Evolutionary conservation across 2,113 vertebrate genomes (phyloP).

Genomic region (Nothoprocta pentlandii): DNA sequence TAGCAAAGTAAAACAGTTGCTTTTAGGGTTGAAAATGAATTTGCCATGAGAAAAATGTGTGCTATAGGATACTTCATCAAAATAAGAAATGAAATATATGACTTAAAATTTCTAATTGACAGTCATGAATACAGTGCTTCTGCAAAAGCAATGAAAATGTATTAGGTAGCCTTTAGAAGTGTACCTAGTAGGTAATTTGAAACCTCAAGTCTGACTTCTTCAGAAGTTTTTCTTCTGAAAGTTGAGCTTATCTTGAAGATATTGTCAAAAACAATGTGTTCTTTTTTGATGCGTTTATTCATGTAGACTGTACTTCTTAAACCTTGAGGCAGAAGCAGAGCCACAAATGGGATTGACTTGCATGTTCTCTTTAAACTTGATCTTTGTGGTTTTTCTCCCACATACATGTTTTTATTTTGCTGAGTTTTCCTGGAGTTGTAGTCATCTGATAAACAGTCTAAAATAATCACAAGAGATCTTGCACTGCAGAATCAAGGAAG

Average conservation of each 20-base stretch:
- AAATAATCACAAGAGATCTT: not conserved
- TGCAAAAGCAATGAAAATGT: not conserved
- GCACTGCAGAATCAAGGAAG: rapidly evolving
- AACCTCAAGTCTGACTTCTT: not conserved
- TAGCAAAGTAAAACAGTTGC: not conserved
- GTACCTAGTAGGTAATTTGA: not conserved
- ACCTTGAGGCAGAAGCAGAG: not conserved
- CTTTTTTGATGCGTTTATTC: not conserved
- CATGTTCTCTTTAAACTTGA: not conserved
- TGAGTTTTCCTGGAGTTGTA: not conserved
- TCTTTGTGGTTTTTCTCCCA: not conserved
- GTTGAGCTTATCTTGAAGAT: not conserved
- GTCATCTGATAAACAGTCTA: not conserved
- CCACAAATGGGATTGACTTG: not conserved
- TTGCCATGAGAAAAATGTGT: not conserved
- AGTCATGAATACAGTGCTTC: not conserved
- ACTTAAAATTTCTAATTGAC: not conserved
- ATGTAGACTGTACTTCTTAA: not conserved
- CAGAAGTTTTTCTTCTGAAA: not conserved
- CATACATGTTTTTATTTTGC: rapidly evolving
- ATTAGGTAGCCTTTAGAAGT: not conserved
- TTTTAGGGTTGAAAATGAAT: not conserved
- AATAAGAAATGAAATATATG: not conserved
- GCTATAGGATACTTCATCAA: not conserved
- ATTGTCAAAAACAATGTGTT: not conserved